Base-by-base conservation (phyloP, 2,888 invertebrate species). In the Auanema freiburgensis region DNA sequence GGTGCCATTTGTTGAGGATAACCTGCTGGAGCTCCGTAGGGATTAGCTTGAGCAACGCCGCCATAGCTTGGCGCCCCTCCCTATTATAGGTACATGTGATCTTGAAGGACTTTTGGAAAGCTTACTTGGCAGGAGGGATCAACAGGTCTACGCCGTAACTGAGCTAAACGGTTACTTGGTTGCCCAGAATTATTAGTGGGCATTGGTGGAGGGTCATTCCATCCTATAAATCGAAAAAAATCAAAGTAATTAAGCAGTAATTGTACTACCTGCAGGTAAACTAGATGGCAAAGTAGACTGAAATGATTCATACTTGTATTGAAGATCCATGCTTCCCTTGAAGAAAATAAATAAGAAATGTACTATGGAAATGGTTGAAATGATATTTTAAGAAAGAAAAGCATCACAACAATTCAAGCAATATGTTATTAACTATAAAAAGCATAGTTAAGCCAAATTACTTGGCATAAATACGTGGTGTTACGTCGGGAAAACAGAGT, bases 121-220 rank as follows among this genome's bases (percentile, higher is more conserved):
- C 60, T 44, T 44, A 74, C 74, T 56, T 65, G 55, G 16, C 72
- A 72, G 5, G 72, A 72, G 1, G 74, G 74, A 65, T 74, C 71
- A 14, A 74, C 67, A 24, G 71, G 72, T 25, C 74, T 59, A 43
- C 65, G 59, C 21, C 71, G 51, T 67, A 72, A 67, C 21, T 69
- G 67, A 6, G 58, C 65, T 11, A 72, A 59, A 18, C 72, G 64
- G 50, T 66, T 72, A 14, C 53, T 25, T 16, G 33, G 50, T 23
- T 52, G 52, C 2, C 49, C 40, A 25, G 53, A 57, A 11, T 58
- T 43, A 1, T 61, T 12, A 10, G 67, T 43, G 11, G 61, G 46
- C 24, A 66, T 58, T 12, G 67, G 41, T 51, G 77, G 77, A 24
- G 77, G 77, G 65, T 77, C 77, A 59, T 77, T 77, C 77, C 77